Evolutionary conservation across 2,797 vertebrate genomes (phyloP), one percentile per base, ranked within the genome.

Genomic region (Muscicapa striata): DNA sequence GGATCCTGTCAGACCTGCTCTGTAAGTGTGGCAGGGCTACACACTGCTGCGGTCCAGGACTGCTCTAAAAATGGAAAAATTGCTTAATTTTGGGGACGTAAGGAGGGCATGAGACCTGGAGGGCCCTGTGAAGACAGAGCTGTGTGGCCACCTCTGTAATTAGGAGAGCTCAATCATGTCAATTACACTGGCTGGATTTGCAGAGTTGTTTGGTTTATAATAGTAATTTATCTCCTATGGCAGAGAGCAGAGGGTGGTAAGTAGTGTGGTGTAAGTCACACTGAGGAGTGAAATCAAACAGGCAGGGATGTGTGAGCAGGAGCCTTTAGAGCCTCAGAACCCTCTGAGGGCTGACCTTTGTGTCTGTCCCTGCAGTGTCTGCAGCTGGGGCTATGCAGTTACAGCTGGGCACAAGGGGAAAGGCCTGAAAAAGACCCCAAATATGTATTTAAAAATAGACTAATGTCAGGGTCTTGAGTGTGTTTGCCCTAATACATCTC

Each of bases 1-100:
- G 32, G 54, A 59, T 49, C 84, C 76, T 62, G 78, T 77, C 79
- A 62, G 82, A 92, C 94, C 82, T 83, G 93, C 93, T 87, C 54
- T 54, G 70, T 74, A 12, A 87, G 59, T 30, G 6, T 4, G 48
- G 51, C 57, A 26, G 43, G 41, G 45, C 62, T 43, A 9, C 61
- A 13, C 11, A 23, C 48, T 73, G 45, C 55, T 73, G 43, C 15
- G 19, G 79, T 34, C 51, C 30, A 4, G 15, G 49, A 20, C 51
- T 69, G 79, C 58, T 80, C 81, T 62, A 67, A 81, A 90, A 94
- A 61, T 67, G 89, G 78, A 40, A 70, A 57, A 89, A 66, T 85
- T 72, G 72, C 94, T 74, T 91, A 5, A 87, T 86, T 69, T 83
- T 10, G 59, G 46, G 51, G 66, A 73, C 2, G 2, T 80, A 21